Conservation (phyloP, 1,140 invertebrate genomes). For the Ceratina australensis region DNA sequence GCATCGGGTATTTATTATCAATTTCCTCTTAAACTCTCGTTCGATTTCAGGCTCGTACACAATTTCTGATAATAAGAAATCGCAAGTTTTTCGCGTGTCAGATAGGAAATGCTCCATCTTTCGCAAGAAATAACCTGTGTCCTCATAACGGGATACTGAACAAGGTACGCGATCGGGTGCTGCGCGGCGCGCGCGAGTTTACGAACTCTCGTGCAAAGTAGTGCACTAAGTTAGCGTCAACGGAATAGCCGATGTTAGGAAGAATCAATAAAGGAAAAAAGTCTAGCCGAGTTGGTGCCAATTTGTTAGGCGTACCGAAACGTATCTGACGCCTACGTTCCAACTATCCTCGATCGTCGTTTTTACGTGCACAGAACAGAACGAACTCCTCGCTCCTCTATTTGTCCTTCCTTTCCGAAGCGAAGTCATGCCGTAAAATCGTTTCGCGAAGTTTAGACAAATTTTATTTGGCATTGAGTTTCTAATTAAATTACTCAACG, state of each 20-base stretch:
- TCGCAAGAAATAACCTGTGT: slow-evolving; percentile 39
- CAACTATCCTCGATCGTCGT: slow-evolving; percentile 52
- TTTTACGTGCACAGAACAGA: slow-evolving; percentile 31
- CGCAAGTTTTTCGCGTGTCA: slow-evolving; percentile 11
- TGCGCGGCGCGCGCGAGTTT: slow-evolving; percentile 4
- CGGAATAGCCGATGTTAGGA: not conserved
- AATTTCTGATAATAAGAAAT: slow-evolving; percentile 25
- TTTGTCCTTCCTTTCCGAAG: not conserved
- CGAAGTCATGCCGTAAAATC: not conserved
- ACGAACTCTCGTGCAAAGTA: slow-evolving; percentile 49
- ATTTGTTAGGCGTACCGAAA: slow-evolving; percentile 64
- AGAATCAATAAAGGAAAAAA: slow-evolving; percentile 13
- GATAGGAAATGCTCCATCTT: slow-evolving; percentile 12
- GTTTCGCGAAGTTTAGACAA: no score
- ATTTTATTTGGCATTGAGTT: not conserved
- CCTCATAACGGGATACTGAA: not conserved
- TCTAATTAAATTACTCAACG: not conserved
- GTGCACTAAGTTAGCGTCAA: slow-evolving; percentile 30
- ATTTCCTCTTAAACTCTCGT: not conserved
- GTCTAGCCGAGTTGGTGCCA: slow-evolving; percentile 46
- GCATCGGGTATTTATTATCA: not conserved
- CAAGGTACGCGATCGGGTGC: slow-evolving; percentile 23
- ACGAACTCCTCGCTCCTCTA: slow-evolving; percentile 15
- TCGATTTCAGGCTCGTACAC: not conserved
- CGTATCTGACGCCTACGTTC: slow-evolving; percentile 51